Base-by-base conservation (phyloP, 2,113 vertebrate species). In the Microcebus tavaratra region DNA sequence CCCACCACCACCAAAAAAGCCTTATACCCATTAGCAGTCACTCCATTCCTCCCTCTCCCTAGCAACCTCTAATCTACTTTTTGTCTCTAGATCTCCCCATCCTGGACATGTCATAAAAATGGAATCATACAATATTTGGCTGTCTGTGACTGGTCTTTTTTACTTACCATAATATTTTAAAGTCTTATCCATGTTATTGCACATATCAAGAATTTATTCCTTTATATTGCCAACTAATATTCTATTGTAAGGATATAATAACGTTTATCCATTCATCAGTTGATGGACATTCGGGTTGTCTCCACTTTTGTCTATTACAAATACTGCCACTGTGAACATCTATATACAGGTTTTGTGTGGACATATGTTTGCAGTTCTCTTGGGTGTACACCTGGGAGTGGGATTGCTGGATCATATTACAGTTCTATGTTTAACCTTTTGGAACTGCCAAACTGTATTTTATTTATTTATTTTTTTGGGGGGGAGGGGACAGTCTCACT, bases 221-320 rank as follows among this genome's bases (percentile, higher is more conserved):
- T 93, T 95, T 76, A 21, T 92, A 48, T 23, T 93, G 25, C 67
- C 79, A 89, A 59, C 9, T 84, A 88, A 83, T 90, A 55, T 65
- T 20, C 53, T 15, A 72, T 82, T 57, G 18, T 93, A 50, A 79
- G 11, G 42, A 34, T 87, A n/a, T 55, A 76, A 39, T 82, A 23
- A 21, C 78, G n/a, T 68, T 67, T 59, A 79, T 85, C 79, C 48
- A 6, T 79, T 94, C 67, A 85, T 72, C 67, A 88, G 6, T 55
- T 27, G 10, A 27, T 91, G 12, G 20, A 48, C 65, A 61, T 87
- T 65, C 75, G 45, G 23, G 2, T 89, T 61, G 31, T 88, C 76
- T 84, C 36, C 50, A 55, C 45, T 80, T 79, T 80, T 25, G 18
- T 73, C 72, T 80, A 23, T 85, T 90, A 93, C 5, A 23, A 90